Evolutionary conservation across 2,888 invertebrate genomes (phyloP).

Genomic region (Hypsopygia costalis): DNA sequence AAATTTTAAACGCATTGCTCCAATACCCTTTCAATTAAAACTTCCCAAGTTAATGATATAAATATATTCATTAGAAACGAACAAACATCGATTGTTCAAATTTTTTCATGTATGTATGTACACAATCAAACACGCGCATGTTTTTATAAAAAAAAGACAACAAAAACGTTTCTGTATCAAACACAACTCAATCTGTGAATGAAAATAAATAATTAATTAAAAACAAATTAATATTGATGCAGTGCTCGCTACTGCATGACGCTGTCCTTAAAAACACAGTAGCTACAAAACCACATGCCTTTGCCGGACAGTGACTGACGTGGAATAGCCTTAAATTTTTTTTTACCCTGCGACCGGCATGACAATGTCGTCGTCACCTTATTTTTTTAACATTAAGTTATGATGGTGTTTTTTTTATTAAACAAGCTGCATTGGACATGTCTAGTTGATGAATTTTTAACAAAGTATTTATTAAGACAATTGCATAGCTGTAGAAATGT

Average conservation of each 20-base stretch:
- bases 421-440: neutral
- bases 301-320: constrained; percentile 53
- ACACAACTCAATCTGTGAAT: constrained; percentile 62
- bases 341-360: constrained; percentile 21
- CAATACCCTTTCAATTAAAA: no score
- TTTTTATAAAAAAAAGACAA: no score
- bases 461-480: no score
- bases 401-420: neutral
- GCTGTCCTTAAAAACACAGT: constrained; percentile 57
- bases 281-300: constrained; percentile 63
- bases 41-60: no score
- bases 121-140: neutral
- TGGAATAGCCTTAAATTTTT: constrained; percentile 37
- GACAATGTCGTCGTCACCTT: constrained; percentile 7
- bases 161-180: constrained; percentile 29
- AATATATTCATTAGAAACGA: neutral
- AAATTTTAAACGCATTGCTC: no score
- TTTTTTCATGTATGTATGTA: neutral
- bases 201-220: constrained; percentile 59
- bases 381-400: constrained; percentile 1
- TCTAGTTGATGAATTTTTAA: no score
- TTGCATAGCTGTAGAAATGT: no score
- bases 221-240: constrained; percentile 63
- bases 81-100: neutral
- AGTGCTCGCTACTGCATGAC: constrained; percentile 54